Conservation (phyloP, 2,113 vertebrate genomes). For the Pygoscelis adeliae region DNA sequence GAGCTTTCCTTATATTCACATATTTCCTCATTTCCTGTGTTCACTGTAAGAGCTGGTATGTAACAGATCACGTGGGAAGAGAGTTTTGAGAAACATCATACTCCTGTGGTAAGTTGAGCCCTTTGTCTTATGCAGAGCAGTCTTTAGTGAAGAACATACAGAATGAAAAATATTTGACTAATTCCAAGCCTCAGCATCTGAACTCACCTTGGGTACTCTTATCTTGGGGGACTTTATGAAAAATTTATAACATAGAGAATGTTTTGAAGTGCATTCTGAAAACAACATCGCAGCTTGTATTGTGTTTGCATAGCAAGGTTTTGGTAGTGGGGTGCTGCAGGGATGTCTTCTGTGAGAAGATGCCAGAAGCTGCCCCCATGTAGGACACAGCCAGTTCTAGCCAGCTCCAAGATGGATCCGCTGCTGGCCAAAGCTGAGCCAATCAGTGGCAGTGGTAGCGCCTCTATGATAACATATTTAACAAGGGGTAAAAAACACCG, state of each 20-base stretch:
- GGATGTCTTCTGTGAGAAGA: not conserved
- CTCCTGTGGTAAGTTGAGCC: not conserved
- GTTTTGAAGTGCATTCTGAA: not conserved
- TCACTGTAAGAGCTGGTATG: not conserved
- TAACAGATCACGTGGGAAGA: not conserved
- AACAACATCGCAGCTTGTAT: not conserved
- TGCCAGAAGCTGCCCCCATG: not conserved
- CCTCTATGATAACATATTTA: not conserved
- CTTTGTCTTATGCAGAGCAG: not conserved
- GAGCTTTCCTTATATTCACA: not conserved
- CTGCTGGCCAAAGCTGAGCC: not conserved
- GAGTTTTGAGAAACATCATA: not conserved
- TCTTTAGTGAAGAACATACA: not conserved
- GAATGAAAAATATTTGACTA: not conserved
- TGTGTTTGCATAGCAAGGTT: not conserved
- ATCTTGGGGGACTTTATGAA: not conserved
- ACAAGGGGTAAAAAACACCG: not conserved
- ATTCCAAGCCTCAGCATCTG: not conserved
- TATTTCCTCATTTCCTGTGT: not conserved
- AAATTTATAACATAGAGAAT: not conserved
- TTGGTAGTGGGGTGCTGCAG: not conserved
- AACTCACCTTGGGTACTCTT: not conserved
- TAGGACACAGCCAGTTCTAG: not conserved
- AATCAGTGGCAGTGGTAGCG: rapidly evolving
- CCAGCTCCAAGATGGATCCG: not conserved